Base-by-base conservation (phyloP, 2,888 invertebrate genomes). In the Sipha maydis region DNA sequence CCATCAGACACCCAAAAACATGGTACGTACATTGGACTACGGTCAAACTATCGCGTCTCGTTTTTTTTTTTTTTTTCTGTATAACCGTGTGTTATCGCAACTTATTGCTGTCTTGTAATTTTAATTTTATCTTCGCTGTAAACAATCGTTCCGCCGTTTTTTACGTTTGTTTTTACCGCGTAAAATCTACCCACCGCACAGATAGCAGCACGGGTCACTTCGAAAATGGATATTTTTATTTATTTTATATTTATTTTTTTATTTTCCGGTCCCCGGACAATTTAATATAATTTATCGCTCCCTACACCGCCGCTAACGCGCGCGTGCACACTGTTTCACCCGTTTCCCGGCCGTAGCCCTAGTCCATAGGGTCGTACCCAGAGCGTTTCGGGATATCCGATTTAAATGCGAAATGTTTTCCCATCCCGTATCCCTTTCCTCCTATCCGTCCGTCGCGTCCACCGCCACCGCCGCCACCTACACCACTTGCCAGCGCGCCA, bases 351-450 rank as follows among this genome's bases (percentile, higher is more conserved):
- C 21, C 19, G 67, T n/a, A 19, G 38, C 38, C 19, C 38, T 9
- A 54, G 34, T 19, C 83, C 67, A 83, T 75, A 56, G 83, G 83
- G 83, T 75, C 73, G 80, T 61, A 73, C 67, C 71, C 89, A 67
- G 69, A 79, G n/a, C 79, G 75, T 89, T 67, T 71, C 89, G 83
- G 80, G 84, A 88, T 82, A 82, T 82, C 88, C 88, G 80, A 88
- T 88, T 82, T 88, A 82, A 88, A 88, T 88, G 79, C 86, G 86
- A 80, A 88, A 88, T 89, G 85, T 82, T 76, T 73, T 78, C 89
- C 71, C 69, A 25, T 54, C 80, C 76, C 83, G 61, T 25, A 48
- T 48, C 71, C 83, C 41, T 21, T 67, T 48, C 21, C 83, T 4
- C 78, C 25, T n/a, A 67, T 11, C 67, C 11, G 0, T 9, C 25